These are phyloP conservation scores for Nipponacmea schrenckii DNA, from an alignment of 2,888 invertebrate genomes.

Conservation along the genomic window DNA sequence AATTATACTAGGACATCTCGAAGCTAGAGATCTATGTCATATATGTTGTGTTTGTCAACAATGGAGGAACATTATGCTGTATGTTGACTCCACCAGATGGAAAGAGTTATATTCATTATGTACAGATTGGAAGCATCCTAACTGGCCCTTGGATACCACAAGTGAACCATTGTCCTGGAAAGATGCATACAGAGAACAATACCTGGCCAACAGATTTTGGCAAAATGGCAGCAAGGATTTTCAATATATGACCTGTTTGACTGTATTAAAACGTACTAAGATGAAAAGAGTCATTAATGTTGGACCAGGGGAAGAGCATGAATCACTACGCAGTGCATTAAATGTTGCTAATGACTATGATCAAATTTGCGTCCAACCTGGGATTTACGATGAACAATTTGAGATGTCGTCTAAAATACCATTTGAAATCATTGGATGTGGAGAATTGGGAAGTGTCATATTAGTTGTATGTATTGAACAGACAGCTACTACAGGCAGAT, in stretches of 20 bases:
- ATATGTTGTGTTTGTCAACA: slow-evolving; percentile 55
- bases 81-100: slow-evolving; percentile 57
- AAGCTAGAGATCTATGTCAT: slow-evolving; percentile 51
- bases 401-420: slow-evolving; percentile 62
- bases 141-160: slow-evolving; percentile 55
- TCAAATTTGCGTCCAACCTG: slow-evolving; percentile 56
- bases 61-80: slow-evolving; percentile 55
- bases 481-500: slow-evolving; percentile 50
- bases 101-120: slow-evolving; percentile 50
- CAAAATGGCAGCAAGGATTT: slow-evolving; percentile 35
- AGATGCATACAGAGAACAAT: slow-evolving; percentile 51
- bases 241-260: slow-evolving; percentile 42
- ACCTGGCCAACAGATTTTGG: slow-evolving; percentile 52
- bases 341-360: slow-evolving; percentile 57
- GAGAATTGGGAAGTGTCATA: slow-evolving; percentile 57
- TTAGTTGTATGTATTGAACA: slow-evolving; percentile 60
- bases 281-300: slow-evolving; percentile 52
- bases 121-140: slow-evolving; percentile 56
- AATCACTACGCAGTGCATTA: slow-evolving; percentile 53
- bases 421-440: slow-evolving; percentile 58
- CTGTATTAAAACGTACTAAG: slow-evolving; percentile 44
- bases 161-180: slow-evolving; percentile 57
- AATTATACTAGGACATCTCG: slow-evolving; percentile 53
- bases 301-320: slow-evolving; percentile 50
- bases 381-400: slow-evolving; percentile 63